A percentile compares a stretch with the other conserved stretches of the same genome.
Conservation (phyloP, 2,113 vertebrate genomes). For the Rhynchomys soricoides region DNA sequence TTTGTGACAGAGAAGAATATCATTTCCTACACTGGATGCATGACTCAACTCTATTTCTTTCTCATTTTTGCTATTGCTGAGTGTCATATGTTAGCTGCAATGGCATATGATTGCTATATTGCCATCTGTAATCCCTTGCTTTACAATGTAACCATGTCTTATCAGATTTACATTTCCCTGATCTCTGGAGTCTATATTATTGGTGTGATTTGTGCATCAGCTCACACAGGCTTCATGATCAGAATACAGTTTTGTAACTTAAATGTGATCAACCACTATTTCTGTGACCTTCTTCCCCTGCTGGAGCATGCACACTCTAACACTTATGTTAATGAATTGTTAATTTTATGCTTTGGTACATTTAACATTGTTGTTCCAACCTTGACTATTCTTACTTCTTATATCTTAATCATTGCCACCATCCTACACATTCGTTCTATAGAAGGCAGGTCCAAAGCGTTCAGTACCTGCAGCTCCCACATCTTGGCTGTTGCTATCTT, state of each 20-base stretch:
- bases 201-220: conserved; percentile 66
- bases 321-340: not conserved
- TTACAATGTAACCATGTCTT: conserved; percentile 54
- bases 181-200: conserved; percentile 20
- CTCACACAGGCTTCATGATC: conserved; percentile 72
- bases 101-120: conserved; percentile 62
- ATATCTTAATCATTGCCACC: not conserved
- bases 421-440: not conserved
- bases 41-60: conserved; percentile 47
- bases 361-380: conserved; percentile 8
- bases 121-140: conserved; percentile 66
- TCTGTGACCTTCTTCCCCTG: conserved; percentile 31
- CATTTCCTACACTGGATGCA: conserved; percentile 48
- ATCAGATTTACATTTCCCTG: conserved; percentile 26
- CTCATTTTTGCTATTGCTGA: conserved; percentile 20
- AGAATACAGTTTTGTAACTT: conserved; percentile 68
- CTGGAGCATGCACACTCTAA: not conserved
- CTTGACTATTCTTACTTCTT: not conserved
- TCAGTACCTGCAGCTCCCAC: not conserved
- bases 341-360: not conserved
- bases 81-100: conserved; percentile 46
- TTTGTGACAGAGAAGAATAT: not conserved
- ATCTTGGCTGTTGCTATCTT: no score
- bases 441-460: not conserved
- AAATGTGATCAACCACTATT: conserved; percentile 75